Conservation (phyloP, 2,797 vertebrate species). For the Miichthys miiuy region DNA sequence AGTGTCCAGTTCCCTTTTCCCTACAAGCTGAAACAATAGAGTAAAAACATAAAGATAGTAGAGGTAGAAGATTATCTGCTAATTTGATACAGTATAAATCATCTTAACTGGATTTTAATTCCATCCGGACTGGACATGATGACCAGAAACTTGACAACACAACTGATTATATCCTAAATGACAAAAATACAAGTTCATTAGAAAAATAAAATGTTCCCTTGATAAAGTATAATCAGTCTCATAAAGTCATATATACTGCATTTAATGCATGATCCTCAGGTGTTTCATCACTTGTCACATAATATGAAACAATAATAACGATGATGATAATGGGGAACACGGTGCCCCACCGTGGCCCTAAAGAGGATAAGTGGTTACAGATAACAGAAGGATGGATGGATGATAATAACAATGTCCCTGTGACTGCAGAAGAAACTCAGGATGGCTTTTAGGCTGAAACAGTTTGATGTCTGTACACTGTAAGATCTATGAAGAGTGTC, state of each 20-base stretch:
- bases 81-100: background rate
- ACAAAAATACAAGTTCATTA: constrained; percentile 1
- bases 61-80: constrained; percentile 36
- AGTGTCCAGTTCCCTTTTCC: background rate
- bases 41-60: background rate
- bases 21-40: background rate
- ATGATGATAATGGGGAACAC: no score
- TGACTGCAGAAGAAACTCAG: no score
- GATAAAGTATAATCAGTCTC: background rate
- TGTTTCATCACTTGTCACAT: background rate
- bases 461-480: no score
- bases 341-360: no score
- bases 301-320: background rate
- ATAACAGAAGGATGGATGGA: no score
- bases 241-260: background rate
- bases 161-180: background rate
- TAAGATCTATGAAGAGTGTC: no score
- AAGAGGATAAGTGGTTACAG: no score
- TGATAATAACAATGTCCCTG: no score
- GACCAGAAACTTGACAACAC: background rate
- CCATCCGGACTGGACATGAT: background rate
- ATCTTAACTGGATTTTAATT: background rate
- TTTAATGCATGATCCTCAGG: no score
- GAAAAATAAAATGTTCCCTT: constrained; percentile 22
- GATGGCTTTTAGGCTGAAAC: no score